Conservation (phyloP, 2,113 vertebrate species). For the Thomomys bottae region DNA sequence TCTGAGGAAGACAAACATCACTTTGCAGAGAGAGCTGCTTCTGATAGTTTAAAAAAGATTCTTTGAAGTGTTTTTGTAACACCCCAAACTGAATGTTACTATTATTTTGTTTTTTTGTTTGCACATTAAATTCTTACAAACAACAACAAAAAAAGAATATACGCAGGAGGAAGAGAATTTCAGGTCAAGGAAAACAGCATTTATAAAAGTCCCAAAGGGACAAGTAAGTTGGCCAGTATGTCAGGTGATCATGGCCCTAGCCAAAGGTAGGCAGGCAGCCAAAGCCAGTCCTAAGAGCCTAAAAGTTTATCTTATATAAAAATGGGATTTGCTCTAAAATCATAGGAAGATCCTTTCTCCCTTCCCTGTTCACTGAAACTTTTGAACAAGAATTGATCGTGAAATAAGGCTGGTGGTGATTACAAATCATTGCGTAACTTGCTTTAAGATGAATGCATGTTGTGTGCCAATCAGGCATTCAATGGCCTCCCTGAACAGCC, state of each 20-base stretch:
- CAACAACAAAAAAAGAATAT: background rate
- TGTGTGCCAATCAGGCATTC: background rate
- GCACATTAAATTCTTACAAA: too few relatives aligned
- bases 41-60: too few relatives aligned
- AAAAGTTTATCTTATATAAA: background rate
- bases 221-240: background rate
- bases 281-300: background rate
- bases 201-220: background rate
- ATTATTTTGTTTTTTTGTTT: too few relatives aligned
- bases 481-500: background rate
- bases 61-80: too few relatives aligned
- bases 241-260: background rate
- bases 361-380: background rate
- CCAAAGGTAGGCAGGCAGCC: background rate
- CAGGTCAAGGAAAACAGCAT: background rate
- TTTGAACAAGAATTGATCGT: background rate
- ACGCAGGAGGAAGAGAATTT: background rate
- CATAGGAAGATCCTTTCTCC: background rate
- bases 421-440: background rate
- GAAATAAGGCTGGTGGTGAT: background rate
- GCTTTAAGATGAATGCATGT: background rate
- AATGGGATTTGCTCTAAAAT: constrained; percentile 15
- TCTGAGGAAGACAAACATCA: too few relatives aligned
- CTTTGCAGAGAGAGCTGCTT: too few relatives aligned
- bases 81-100: too few relatives aligned